phyloP scores from a whole-genome alignment of 1,140 invertebrate species.

The Temnothorax nylanderi region DNA sequence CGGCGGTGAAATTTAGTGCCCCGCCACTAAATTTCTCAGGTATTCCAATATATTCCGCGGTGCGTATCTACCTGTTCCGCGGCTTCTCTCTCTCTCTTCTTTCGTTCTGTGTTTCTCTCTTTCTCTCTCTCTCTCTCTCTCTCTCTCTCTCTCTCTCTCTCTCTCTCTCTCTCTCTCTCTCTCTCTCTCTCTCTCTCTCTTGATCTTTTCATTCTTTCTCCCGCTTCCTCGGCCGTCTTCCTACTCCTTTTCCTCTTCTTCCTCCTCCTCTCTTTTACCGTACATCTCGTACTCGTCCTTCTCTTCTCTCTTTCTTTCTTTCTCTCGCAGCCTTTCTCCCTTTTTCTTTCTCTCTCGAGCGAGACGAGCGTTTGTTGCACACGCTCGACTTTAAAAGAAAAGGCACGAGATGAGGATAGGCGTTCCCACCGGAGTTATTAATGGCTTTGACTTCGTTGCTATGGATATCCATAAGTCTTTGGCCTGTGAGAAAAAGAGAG shows the following conservation, averaged over 20 bases:
- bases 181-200: too few relatives aligned
- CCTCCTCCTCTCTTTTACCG: conserved; percentile 35
- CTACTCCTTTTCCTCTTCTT: not conserved
- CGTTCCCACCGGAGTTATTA: conserved; percentile 85
- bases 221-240: conserved; percentile 41
- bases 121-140: not conserved
- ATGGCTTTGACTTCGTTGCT: conserved; percentile 86
- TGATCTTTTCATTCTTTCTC: conserved; percentile 12
- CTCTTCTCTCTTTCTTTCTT: conserved; percentile 24
- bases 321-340: conserved; percentile 19
- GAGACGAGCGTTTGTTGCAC: conserved; percentile 77
- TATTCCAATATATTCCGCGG: conserved; percentile 85
- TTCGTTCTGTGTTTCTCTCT: not conserved
- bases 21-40: conserved; percentile 84
- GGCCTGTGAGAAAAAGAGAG: conserved; percentile 72
- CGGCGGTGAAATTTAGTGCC: conserved; percentile 82
- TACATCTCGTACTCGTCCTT: conserved; percentile 57
- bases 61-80: conserved; percentile 84
- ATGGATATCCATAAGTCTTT: conserved; percentile 86
- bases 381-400: conserved; percentile 85
- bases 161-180: conserved; percentile 52
- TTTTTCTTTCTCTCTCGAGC: conserved; percentile 30
- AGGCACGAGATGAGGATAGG: conserved; percentile 85
- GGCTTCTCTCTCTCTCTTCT: conserved; percentile 52
- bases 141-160: not conserved